Percentiles rank a stretch among this genome's conserved stretches.
Conservation (phyloP, 2,113 vertebrate genomes). For the Sisor rabdophorus region DNA sequence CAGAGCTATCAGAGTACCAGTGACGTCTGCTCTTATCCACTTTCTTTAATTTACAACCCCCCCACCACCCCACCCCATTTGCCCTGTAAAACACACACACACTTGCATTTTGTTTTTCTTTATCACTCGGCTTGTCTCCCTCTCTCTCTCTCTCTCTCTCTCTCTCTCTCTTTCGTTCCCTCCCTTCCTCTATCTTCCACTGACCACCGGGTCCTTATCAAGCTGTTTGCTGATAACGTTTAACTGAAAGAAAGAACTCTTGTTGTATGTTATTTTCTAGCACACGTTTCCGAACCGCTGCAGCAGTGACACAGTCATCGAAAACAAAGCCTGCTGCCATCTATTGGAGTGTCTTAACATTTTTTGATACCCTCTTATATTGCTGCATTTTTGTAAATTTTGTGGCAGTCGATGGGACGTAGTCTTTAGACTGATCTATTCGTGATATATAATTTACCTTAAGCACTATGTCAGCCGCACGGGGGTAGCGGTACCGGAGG, state of each 20-base stretch:
- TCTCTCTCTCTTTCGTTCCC: constrained; percentile 5
- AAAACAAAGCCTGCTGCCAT: too few relatives aligned
- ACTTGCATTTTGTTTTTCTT: constrained; percentile 19
- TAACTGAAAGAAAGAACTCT: constrained; percentile 53
- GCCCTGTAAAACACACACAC: constrained; percentile 19
- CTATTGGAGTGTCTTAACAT: too few relatives aligned
- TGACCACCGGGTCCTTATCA: constrained; percentile 15
- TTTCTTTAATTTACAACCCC: constrained; percentile 26
- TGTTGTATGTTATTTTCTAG: constrained; percentile 36
- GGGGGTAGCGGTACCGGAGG: constrained; percentile 78
- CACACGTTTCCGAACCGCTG: too few relatives aligned
- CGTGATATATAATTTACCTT: constrained; percentile 74
- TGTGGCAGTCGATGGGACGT: not conserved
- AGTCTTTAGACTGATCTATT: not conserved
- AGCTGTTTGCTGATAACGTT: constrained; percentile 45
- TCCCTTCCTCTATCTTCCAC: constrained; percentile 21
- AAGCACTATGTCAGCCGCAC: constrained; percentile 82
- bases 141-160: not conserved
- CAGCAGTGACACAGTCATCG: too few relatives aligned
- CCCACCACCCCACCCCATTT: not conserved
- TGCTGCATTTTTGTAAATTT: too few relatives aligned
- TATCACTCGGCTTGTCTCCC: constrained; percentile 11
- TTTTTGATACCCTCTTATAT: too few relatives aligned
- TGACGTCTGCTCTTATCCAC: constrained; percentile 32
- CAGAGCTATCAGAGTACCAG: constrained; percentile 31